Percentiles rank a stretch among this genome's conserved stretches.
These are phyloP conservation scores for Erythrocercus mccallii DNA, from an alignment of 2,113 vertebrate species.

Conservation along the genomic window DNA sequence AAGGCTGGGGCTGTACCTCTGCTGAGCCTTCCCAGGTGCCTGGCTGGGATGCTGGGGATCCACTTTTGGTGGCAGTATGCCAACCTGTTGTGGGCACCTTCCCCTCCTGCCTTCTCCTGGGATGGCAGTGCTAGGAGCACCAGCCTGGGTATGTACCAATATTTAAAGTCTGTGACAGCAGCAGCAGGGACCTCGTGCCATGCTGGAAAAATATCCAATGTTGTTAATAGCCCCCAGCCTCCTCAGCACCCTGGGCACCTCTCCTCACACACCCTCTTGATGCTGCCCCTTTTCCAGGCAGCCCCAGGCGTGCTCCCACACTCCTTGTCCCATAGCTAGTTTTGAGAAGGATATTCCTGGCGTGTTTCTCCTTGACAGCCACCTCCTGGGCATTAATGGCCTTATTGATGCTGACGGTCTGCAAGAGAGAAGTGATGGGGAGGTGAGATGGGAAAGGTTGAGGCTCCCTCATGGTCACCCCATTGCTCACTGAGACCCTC, in stretches of 20 bases:
- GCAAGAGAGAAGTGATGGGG: constrained; percentile 59
- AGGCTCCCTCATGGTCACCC: rapidly evolving
- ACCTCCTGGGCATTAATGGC: constrained; percentile 99
- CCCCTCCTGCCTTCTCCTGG: rapidly evolving
- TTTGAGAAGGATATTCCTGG: constrained; percentile 95
- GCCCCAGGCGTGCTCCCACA: neutral
- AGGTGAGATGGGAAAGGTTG: neutral
- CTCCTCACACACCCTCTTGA: neutral
- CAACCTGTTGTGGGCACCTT: neutral
- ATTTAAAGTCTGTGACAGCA: neutral
- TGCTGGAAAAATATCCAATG: neutral
- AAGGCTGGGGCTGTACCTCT: neutral
- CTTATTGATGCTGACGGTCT: constrained; percentile 99
- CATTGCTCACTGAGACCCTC: neutral
- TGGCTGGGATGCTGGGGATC: neutral
- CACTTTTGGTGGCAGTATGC: neutral
- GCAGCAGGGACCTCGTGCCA: rapidly evolving
- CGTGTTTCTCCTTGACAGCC: constrained; percentile 98
- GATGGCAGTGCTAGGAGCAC: neutral
- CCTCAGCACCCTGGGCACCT: neutral
- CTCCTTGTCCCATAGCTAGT: neutral
- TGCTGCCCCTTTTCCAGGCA: neutral
- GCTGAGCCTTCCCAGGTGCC: neutral
- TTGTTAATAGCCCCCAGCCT: neutral
- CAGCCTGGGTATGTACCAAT: neutral